These are phyloP conservation scores for Cyclophora punctaria DNA, from an alignment of 2,888 invertebrate genomes.

Conservation along the genomic window DNA sequence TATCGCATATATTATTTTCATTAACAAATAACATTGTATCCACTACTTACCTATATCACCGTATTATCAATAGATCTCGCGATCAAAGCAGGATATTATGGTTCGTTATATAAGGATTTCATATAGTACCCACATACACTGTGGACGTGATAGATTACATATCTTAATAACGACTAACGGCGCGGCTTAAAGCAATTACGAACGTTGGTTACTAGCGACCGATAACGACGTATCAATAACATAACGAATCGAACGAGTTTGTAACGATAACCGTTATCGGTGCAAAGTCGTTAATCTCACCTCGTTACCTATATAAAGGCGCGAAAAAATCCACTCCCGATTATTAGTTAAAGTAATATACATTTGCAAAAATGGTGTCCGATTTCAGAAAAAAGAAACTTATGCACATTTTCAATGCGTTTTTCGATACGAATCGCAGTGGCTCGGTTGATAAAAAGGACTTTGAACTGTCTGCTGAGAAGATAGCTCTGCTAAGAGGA, in stretches of 20 bases:
- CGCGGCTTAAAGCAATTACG: conserved; percentile 11
- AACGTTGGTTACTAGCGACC: conserved; percentile 14
- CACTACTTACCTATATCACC: too few species aligned
- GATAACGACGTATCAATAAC: conserved; percentile 13
- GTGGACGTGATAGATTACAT: conserved; percentile 3
- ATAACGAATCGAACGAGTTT: conserved; percentile 17
- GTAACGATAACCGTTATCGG: conserved; percentile 14
- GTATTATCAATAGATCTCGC: too few species aligned
- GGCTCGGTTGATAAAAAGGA: conserved; percentile 91
- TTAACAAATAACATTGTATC: too few species aligned
- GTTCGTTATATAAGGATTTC: neutral
- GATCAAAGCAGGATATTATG: too few species aligned
- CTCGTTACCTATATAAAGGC: conserved; percentile 25
- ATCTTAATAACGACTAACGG: conserved; percentile 8
- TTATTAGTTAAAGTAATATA: conserved; percentile 7
- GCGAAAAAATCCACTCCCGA: neutral
- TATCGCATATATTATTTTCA: too few species aligned
- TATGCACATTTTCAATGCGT: conserved; percentile 88
- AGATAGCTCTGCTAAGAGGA: conserved; percentile 85
- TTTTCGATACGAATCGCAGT: conserved; percentile 92
- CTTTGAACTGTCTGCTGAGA: conserved; percentile 89
- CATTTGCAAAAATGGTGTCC: conserved; percentile 76
- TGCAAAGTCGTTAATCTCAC: conserved; percentile 9
- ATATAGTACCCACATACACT: conserved; percentile 2
- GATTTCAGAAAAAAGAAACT: conserved; percentile 93